These are phyloP conservation scores for Onychostruthus taczanowskii DNA, from an alignment of 2,113 vertebrate genomes.

Conservation along the genomic window DNA sequence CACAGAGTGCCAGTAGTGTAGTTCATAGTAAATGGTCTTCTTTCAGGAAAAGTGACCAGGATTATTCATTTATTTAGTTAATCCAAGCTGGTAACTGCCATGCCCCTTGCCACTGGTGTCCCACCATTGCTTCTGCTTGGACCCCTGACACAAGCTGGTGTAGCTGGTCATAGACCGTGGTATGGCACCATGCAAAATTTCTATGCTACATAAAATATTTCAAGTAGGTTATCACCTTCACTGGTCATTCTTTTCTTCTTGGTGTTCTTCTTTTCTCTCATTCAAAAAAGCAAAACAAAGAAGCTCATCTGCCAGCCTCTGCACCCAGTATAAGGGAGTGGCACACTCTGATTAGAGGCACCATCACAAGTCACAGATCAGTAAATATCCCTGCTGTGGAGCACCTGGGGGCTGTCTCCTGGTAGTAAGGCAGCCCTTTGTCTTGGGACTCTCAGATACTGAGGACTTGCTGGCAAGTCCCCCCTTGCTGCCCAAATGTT, in stretches of 20 bases:
- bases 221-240: neutral
- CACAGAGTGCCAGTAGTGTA: neutral
- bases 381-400: neutral
- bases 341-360: neutral
- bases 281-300: neutral
- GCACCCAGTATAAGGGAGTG: neutral
- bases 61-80: neutral
- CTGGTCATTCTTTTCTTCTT: neutral
- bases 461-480: neutral
- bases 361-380: rapidly evolving
- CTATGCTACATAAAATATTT: neutral
- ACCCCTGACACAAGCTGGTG: neutral
- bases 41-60: neutral
- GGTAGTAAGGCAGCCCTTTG: neutral
- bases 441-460: neutral
- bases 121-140: neutral
- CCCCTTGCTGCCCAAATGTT: neutral
- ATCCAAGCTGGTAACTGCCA: neutral
- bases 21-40: neutral
- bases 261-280: neutral
- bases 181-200: neutral
- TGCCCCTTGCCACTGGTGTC: neutral
- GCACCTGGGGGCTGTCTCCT: rapidly evolving
- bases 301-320: neutral
- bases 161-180: neutral